Conservation (phyloP, 2,888 invertebrate genomes). For the Tipula confusa region DNA sequence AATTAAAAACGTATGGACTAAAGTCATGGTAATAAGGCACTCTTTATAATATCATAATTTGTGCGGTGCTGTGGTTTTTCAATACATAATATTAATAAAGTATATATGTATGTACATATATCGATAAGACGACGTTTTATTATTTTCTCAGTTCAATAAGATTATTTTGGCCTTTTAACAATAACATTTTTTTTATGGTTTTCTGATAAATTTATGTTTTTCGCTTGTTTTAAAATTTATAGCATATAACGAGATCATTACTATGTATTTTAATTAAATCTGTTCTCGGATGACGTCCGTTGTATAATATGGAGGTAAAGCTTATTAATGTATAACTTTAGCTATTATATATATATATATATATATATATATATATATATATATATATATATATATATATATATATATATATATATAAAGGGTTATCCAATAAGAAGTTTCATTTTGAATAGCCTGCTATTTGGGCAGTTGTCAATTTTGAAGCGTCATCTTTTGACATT, state of each 20-base stretch:
- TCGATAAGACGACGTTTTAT: neutral
- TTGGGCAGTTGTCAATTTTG: too few relatives aligned
- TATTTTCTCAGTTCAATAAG: neutral
- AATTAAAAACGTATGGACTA: too few relatives aligned
- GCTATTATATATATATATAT: too few relatives aligned
- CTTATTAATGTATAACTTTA: too few relatives aligned
- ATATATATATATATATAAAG: neutral
- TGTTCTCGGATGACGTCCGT: too few relatives aligned
- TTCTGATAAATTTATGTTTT: neutral
- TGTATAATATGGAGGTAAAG: neutral
- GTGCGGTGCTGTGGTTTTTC: neutral
- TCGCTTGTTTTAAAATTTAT: neutral
- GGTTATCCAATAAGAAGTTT: too few relatives aligned
- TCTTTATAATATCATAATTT: constrained; percentile 3
- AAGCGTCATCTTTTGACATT: too few relatives aligned
- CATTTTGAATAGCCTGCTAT: too few relatives aligned
- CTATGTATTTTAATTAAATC: neutral
- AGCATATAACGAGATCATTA: neutral
- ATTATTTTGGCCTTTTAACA: neutral
- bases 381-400: too few relatives aligned
- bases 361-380: too few relatives aligned
- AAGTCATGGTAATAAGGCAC: neutral
- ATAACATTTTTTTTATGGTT: neutral
- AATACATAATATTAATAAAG: neutral
- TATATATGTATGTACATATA: too few relatives aligned